Base-by-base conservation (phyloP, 1,140 invertebrate species). In the Lucilia cuprina region DNA sequence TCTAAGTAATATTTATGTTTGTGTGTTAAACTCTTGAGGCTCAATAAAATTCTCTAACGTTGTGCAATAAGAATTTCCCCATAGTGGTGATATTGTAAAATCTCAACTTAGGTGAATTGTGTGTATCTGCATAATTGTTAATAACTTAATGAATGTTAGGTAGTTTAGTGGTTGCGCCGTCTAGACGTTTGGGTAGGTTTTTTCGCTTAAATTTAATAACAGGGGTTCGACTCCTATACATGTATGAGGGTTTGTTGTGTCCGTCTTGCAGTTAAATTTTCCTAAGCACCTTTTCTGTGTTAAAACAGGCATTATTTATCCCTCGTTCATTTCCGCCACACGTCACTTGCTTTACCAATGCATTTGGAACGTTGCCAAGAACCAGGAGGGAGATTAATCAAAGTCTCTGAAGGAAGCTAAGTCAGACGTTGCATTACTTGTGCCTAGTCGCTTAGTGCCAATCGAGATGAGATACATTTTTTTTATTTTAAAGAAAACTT, bases 341-440 rank as follows among this genome's bases (percentile, higher is more conserved):
- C 84, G 84, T 83, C 21, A 84, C 55, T 84, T 84, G 84, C 82
- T 83, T 82, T 34, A n/a, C 49, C 21, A 25, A 83, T 55, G 84
- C 84, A 84, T 84, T 83, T 84, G 34, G 7, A 49, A 84, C 84
- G 84, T 84, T 30, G 84, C 84, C 84, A 41, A 10, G 65, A 80
- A 75, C 41, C 17, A 65, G 77, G 47, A 55, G 82, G 84, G 82
- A 82, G 82, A 74, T 74, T 21, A 70, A 25, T 13, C 50, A 65
- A 84, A 19, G 74, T 84, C 84, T 84, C 84, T 30, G 84, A 84
- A 84, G 84, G 84, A 84, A 84, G 84, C 84, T 82, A 83, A 83
- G 70, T 84, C n/a, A 70, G 65, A 21, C 80, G 70, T 75, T 50
- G 70, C 80, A 50, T 8, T 70, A 14, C 47, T 35, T 50, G 70